Percentiles rank a stretch among this genome's conserved stretches.
phyloP scores from a whole-genome alignment of 2,113 vertebrate species.

The Rhabdomys dilectus region DNA sequence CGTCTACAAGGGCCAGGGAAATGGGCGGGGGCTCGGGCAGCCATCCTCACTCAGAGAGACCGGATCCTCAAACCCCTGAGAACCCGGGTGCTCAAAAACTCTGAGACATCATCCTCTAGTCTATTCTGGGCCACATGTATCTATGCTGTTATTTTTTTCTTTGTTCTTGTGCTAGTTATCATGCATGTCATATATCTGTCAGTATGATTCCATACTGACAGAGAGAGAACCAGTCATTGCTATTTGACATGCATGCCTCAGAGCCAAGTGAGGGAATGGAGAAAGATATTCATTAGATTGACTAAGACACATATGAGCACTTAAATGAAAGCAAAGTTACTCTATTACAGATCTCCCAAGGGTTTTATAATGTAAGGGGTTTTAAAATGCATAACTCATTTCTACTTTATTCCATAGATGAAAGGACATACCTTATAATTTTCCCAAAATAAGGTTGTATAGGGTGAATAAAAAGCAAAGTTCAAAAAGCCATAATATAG shows the following conservation, averaged over 20 bases:
- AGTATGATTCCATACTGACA: not conserved
- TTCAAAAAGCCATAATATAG: not conserved
- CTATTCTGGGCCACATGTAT: not conserved
- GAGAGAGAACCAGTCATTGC: not conserved
- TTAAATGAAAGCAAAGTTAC: not conserved
- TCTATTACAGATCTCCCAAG: not conserved
- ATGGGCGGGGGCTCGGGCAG: conserved; percentile 88
- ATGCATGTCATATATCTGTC: not conserved
- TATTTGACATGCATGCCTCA: not conserved
- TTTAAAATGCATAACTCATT: not conserved
- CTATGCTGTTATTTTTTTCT: not conserved
- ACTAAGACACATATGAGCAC: not conserved
- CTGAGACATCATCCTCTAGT: not conserved
- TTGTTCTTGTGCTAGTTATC: not conserved
- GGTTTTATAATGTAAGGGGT: not conserved
- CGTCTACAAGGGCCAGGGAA: conserved; percentile 88
- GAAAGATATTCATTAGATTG: not conserved
- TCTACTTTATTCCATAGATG: not conserved
- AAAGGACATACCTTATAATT: not conserved
- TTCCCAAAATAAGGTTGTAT: not conserved
- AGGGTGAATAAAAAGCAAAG: not conserved
- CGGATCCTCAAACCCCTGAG: conserved; percentile 87
- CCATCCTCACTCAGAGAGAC: conserved; percentile 89
- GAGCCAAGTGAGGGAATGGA: too few relatives aligned
- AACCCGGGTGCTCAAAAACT: conserved; percentile 68